Base-by-base conservation (phyloP, 2,113 vertebrate genomes). In the Cairina moschata region DNA sequence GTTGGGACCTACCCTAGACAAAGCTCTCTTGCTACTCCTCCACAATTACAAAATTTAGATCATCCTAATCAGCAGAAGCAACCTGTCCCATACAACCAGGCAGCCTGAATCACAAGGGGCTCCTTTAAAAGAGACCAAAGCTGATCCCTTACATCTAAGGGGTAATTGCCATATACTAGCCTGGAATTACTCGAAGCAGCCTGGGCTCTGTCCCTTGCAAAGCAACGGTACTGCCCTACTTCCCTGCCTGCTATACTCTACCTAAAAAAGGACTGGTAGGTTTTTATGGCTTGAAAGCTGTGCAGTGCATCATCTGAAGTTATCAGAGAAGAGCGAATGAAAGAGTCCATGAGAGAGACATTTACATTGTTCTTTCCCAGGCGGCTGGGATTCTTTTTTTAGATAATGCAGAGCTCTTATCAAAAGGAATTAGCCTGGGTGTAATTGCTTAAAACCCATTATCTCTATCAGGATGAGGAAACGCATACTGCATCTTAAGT, bases 371-470 rank as follows among this genome's bases (percentile, higher is more conserved):
- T 95, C 94, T 91, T 92, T 96, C 93, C 95, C 91, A 91, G 86
- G 88, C 34, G 4, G 86, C 38, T 91, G 40, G 88, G 80, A 90
- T 82, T 95, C 94, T 96, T 96, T 96, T 97, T 95, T 97, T 95
- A 93, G 94, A 97, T 97, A 96, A 97, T 78, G 90, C 90, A 96
- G 96, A 97, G 92, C 62, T 94, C 94, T 97, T 97, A 96, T 96
- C 91, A 95, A 97, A 97, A 95, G 94, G 96, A 97, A 97, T 97
- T 97, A 97, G 95, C 93, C 95, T 91, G 95, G 95, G 95, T 96
- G 80, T 96, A 97, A 97, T 97, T 97, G 95, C 97, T 96, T 96
- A 96, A 97, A 97, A 96, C 95, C 96, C 89, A 97, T 97, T 97
- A 97, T 97, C 95, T 95, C 95, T 68, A 97, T 95, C 94, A 96